Conservation (phyloP, 2,797 vertebrate genomes). For the Myotis vivesi region DNA sequence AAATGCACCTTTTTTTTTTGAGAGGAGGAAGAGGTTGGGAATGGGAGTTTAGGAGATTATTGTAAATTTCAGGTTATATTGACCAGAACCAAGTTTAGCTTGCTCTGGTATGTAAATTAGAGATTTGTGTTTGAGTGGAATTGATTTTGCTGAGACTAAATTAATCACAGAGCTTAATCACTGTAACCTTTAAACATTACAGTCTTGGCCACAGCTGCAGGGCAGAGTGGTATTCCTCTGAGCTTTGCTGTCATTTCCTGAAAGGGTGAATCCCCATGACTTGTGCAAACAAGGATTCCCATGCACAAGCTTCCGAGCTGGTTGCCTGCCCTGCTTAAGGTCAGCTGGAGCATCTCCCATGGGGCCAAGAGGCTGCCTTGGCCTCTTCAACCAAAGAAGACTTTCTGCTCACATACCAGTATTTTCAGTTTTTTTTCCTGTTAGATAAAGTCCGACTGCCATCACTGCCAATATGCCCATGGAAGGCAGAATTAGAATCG, state of each 20-base stretch:
- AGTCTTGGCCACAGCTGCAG: slow-evolving; percentile 80
- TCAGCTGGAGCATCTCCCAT: background rate
- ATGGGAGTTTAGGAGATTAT: slow-evolving; percentile 46
- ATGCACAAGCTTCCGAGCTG: background rate
- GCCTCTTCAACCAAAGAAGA: background rate
- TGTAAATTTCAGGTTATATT: slow-evolving; percentile 64
- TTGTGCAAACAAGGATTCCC: slow-evolving; percentile 43
- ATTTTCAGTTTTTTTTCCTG: background rate
- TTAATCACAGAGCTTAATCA: slow-evolving; percentile 93
- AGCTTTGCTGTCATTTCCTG: slow-evolving; percentile 71
- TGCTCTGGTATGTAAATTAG: slow-evolving; percentile 83
- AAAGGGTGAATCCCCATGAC: background rate
- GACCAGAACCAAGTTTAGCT: slow-evolving; percentile 72
- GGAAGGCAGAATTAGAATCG: background rate
- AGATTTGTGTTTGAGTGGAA: slow-evolving; percentile 90
- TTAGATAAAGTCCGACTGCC: background rate
- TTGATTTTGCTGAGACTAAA: slow-evolving; percentile 93
- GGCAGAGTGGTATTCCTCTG: slow-evolving; percentile 60
- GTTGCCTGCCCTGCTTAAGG: background rate
- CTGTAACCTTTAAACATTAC: slow-evolving; percentile 85
- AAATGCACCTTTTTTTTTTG: background rate
- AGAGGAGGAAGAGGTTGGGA: background rate
- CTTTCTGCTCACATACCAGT: background rate
- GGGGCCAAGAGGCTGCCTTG: background rate
- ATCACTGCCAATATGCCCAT: background rate